A percentile compares a stretch with the other conserved stretches of the same genome.
Evolutionary conservation across 2,113 vertebrate genomes (phyloP).

Genomic region (Perccottus glenii): DNA sequence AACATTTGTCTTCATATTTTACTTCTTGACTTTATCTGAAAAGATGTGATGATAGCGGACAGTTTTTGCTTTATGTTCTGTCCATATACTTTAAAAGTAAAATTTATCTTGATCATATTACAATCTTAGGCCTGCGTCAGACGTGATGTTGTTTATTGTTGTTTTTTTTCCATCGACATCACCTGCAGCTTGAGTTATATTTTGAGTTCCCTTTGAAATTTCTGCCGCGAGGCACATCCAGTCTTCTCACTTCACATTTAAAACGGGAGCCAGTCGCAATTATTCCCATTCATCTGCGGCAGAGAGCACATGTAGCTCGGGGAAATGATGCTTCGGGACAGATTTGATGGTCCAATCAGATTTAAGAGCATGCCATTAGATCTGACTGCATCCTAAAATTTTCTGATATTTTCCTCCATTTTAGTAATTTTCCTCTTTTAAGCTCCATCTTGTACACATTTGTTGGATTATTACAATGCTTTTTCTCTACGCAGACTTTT

Average conservation of each 20-base stretch:
- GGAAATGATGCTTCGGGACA: background rate
- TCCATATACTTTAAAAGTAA: too few relatives aligned
- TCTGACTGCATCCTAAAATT: background rate
- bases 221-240: conserved; percentile 11
- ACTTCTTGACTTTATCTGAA: too few relatives aligned
- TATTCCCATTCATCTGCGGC: background rate
- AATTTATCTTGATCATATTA: too few relatives aligned
- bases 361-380: background rate
- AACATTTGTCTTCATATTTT: too few relatives aligned
- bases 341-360: background rate
- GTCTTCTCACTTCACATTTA: background rate
- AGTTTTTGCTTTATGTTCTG: too few relatives aligned
- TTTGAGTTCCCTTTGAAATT: background rate
- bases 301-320: background rate
- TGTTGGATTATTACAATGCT: background rate
- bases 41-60: too few relatives aligned
- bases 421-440: background rate
- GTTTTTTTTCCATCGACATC: too few relatives aligned
- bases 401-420: background rate
- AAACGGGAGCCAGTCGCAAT: background rate
- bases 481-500: background rate
- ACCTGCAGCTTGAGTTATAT: too few relatives aligned
- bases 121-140: too few relatives aligned
- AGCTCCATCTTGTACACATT: background rate
- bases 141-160: too few relatives aligned